Percentiles rank a stretch among this genome's conserved stretches.
phyloP scores from a whole-genome alignment of 2,113 vertebrate genomes.

The Callaeas wilsoni region DNA sequence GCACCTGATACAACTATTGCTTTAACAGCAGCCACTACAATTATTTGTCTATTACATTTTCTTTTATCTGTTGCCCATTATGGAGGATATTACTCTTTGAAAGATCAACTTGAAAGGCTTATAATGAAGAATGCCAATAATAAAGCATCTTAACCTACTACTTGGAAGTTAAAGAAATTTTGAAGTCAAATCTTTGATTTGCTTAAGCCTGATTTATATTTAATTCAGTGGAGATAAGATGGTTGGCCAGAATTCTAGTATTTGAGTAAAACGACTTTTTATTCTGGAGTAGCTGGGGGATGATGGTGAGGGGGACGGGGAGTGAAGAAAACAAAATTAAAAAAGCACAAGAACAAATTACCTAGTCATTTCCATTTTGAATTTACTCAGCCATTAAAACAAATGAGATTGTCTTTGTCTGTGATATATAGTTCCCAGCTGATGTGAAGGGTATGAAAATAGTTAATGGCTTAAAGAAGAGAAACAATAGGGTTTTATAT shows the following conservation, averaged over 20 bases:
- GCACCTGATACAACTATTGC: not conserved
- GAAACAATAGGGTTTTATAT: constrained; percentile 26
- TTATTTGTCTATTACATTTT: not conserved
- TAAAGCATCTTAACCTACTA: not conserved
- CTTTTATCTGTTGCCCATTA: not conserved
- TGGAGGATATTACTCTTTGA: not conserved
- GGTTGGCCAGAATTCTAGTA: not conserved
- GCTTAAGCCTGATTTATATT: not conserved
- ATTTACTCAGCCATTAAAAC: constrained; percentile 51
- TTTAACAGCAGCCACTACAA: not conserved
- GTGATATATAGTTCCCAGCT: constrained; percentile 43
- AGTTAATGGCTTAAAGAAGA: constrained; percentile 39
- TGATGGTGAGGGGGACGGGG: not conserved
- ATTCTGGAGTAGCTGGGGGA: not conserved
- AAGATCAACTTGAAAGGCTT: not conserved
- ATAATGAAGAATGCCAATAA: not conserved
- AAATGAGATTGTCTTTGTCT: constrained; percentile 46
- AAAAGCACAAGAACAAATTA: not conserved
- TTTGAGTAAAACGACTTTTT: not conserved
- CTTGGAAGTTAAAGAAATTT: not conserved
- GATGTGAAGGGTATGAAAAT: constrained; percentile 37
- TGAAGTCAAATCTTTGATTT: not conserved
- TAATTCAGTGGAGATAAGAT: not conserved
- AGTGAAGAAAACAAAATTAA: not conserved
- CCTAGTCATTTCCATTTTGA: constrained; percentile 47